Conservation (phyloP, 2,888 invertebrate species). For the Notocelia uddmanniana region DNA sequence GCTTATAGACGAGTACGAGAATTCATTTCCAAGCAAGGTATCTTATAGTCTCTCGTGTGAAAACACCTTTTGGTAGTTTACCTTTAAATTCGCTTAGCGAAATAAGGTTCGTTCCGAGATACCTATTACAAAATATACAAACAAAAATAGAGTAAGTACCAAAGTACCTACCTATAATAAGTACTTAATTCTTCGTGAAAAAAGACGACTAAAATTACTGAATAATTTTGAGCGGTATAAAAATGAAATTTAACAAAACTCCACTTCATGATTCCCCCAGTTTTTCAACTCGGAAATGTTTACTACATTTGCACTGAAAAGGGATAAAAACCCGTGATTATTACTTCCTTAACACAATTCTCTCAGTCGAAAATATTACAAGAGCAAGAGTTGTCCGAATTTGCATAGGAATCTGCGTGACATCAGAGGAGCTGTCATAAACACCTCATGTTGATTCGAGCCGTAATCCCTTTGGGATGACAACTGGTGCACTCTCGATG, state of each 20-base stretch:
- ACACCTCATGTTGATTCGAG: conserved; percentile 64
- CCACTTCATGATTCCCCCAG: not conserved
- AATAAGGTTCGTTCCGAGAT: conserved; percentile 5
- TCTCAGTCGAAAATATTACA: conserved; percentile 72
- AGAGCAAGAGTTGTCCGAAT: conserved; percentile 75
- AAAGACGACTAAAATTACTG: not conserved
- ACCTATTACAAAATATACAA: not conserved
- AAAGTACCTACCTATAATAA: no score
- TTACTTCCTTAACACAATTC: conserved; percentile 58
- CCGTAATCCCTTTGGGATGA: conserved; percentile 25
- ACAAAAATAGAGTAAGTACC: not conserved
- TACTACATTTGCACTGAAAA: conserved; percentile 39
- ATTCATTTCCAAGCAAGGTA: no score
- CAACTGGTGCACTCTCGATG: conserved; percentile 15
- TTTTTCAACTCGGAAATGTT: conserved; percentile 28
- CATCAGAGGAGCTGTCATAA: conserved; percentile 67
- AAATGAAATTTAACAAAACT: not conserved
- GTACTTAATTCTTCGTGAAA: not conserved
- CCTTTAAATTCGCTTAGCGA: not conserved
- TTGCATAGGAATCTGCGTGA: conserved; percentile 74
- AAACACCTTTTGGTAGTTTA: not conserved
- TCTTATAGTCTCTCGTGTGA: no score
- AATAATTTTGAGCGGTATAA: not conserved
- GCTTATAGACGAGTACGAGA: no score
- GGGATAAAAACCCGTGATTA: conserved; percentile 67